These are phyloP conservation scores for Orbicella faveolata DNA, from an alignment of 64 coral and sea anemone genomes.

Conservation along the genomic window DNA sequence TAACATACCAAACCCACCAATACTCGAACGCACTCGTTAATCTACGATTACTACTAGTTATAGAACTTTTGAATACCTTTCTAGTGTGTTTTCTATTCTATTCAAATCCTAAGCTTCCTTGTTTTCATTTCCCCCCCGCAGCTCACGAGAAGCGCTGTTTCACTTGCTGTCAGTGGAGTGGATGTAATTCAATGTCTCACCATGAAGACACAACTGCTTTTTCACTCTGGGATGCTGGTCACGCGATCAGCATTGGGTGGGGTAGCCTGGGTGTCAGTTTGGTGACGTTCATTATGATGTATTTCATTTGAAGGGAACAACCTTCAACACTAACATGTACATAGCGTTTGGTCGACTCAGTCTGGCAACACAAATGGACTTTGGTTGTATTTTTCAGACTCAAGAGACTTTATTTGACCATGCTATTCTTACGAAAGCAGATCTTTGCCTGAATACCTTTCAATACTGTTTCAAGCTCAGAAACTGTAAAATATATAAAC, in stretches of 20 bases:
- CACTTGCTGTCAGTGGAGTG: conserved; percentile 89
- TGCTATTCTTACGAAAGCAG: neutral
- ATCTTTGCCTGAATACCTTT: neutral
- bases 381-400: neutral
- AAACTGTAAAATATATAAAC: neutral
- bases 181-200: conserved; percentile 84
- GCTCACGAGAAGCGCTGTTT: conserved; percentile 83
- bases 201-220: conserved; percentile 46
- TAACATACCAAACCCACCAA: too few relatives aligned
- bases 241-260: neutral
- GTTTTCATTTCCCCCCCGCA: conserved; percentile 6
- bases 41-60: too few relatives aligned
- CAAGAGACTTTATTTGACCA: neutral
- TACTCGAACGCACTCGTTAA: too few relatives aligned
- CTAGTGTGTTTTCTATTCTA: neutral
- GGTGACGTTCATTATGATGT: neutral
- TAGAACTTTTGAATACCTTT: too few relatives aligned
- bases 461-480: neutral
- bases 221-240: conserved; percentile 11
- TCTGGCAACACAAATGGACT: neutral
- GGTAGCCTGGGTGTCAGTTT: neutral
- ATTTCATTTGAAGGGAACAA: conserved; percentile 15
- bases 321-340: neutral
- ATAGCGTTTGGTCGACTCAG: conserved; percentile 18
- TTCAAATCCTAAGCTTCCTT: neutral